Percentiles rank a stretch among this genome's conserved stretches.
phyloP scores from a whole-genome alignment of 2,888 invertebrate species.

The Apocheima hispidaria region DNA sequence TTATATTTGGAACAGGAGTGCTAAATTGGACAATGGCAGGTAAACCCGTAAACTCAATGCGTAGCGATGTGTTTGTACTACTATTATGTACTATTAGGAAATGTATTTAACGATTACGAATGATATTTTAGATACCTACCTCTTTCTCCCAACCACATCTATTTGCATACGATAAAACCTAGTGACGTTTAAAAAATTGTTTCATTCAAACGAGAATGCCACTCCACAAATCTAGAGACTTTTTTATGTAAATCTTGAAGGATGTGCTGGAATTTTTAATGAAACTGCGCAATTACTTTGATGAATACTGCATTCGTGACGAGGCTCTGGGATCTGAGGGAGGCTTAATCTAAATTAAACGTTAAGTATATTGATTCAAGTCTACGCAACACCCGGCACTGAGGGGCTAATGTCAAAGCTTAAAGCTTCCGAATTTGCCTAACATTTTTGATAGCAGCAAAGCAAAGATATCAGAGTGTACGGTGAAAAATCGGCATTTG shows the following conservation, averaged over 20 bases:
- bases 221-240: constrained; percentile 62
- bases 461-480: no score
- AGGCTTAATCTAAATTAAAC: constrained; percentile 59
- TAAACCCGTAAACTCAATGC: no score
- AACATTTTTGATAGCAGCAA: no score
- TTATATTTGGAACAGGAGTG: no score
- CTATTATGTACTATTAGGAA: no score
- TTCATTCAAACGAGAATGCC: constrained; percentile 63
- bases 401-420: constrained; percentile 24
- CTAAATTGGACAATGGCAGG: no score
- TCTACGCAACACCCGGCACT: constrained; percentile 32
- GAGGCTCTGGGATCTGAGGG: constrained; percentile 50
- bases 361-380: constrained; percentile 65
- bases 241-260: constrained; percentile 83
- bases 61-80: no score
- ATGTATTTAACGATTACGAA: no score
- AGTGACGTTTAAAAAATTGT: constrained; percentile 56
- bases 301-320: constrained; percentile 73
- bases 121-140: no score
- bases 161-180: background rate
- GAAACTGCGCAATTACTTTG: constrained; percentile 80
- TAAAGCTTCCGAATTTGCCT: background rate
- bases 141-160: background rate
- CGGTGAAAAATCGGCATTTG: no score
- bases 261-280: constrained; percentile 81